Evolutionary conservation across 2,888 invertebrate species (phyloP).

Genomic region (Cataglyphis livida): DNA sequence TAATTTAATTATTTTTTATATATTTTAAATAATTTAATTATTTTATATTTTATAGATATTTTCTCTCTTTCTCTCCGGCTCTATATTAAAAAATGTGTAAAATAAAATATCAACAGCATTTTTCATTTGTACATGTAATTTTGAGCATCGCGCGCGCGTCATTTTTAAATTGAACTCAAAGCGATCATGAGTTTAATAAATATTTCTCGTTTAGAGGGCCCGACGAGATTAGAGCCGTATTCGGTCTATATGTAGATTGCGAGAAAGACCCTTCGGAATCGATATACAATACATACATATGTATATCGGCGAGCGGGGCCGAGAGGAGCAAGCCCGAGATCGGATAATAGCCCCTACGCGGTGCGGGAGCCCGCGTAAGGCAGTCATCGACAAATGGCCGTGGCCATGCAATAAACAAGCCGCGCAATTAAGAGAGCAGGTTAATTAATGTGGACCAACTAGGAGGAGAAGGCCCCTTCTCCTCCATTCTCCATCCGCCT

Average conservation of each 20-base stretch:
- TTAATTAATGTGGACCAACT: slow-evolving; percentile 81
- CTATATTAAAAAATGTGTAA: background rate
- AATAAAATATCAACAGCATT: slow-evolving; percentile 7
- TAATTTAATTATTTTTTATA: too few species aligned
- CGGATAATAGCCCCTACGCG: slow-evolving; percentile 74
- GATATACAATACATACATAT: slow-evolving; percentile 68
- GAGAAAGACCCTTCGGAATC: slow-evolving; percentile 58
- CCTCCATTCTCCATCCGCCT: slow-evolving; percentile 23
- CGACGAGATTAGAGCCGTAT: slow-evolving; percentile 58
- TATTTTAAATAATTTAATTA: background rate
- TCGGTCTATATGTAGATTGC: slow-evolving; percentile 69
- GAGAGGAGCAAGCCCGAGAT: slow-evolving; percentile 63
- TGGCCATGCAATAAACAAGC: slow-evolving; percentile 80
- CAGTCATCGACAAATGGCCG: slow-evolving; percentile 79
- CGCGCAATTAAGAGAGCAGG: slow-evolving; percentile 81
- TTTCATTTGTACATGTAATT: slow-evolving; percentile 12
- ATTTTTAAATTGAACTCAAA: slow-evolving; percentile 3
- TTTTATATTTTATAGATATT: background rate
- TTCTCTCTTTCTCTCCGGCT: background rate
- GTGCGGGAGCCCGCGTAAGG: slow-evolving; percentile 66
- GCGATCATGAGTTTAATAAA: slow-evolving; percentile 59
- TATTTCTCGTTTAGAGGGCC: slow-evolving; percentile 62
- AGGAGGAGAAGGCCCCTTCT: slow-evolving; percentile 67
- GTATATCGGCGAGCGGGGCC: slow-evolving; percentile 48
- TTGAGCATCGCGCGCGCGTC: slow-evolving; percentile 1